These are phyloP conservation scores for Tholera decimalis DNA, from an alignment of 2,888 invertebrate species.

Conservation along the genomic window DNA sequence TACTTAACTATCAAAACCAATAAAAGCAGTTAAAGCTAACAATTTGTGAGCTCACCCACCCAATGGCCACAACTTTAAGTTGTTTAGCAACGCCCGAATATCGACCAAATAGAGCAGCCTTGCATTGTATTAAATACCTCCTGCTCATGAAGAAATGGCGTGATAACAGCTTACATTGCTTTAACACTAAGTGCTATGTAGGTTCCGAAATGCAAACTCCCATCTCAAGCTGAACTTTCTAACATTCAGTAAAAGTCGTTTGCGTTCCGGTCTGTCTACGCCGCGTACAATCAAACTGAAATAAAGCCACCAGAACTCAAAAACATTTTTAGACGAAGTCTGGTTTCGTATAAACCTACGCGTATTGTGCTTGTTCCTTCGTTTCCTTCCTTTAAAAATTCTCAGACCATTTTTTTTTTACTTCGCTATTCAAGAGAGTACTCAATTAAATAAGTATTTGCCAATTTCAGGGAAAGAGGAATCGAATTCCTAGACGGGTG, in stretches of 20 bases:
- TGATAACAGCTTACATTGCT: constrained; percentile 53
- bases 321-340: constrained; percentile 33
- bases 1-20: constrained; percentile 26
- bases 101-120: constrained; percentile 35
- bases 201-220: constrained; percentile 48
- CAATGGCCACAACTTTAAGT: constrained; percentile 5
- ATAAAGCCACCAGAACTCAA: constrained; percentile 38
- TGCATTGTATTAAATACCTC: constrained; percentile 43
- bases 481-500: constrained; percentile 25
- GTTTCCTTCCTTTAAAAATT: constrained; percentile 35
- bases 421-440: constrained; percentile 32
- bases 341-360: constrained; percentile 27
- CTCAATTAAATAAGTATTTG: constrained; percentile 50
- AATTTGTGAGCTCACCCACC: constrained; percentile 3
- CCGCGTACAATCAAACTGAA: constrained; percentile 48
- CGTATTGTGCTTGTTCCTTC: constrained; percentile 32
- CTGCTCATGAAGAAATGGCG: constrained; percentile 44
- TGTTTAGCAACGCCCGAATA: constrained; percentile 35
- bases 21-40: constrained; percentile 16
- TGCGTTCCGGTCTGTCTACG: constrained; percentile 21
- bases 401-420: constrained; percentile 19
- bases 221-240: constrained; percentile 43
- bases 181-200: constrained; percentile 42
- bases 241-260: constrained; percentile 48
- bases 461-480: constrained; percentile 22